Conservation (phyloP, 2,797 vertebrate genomes). For the Argentina silus region DNA sequence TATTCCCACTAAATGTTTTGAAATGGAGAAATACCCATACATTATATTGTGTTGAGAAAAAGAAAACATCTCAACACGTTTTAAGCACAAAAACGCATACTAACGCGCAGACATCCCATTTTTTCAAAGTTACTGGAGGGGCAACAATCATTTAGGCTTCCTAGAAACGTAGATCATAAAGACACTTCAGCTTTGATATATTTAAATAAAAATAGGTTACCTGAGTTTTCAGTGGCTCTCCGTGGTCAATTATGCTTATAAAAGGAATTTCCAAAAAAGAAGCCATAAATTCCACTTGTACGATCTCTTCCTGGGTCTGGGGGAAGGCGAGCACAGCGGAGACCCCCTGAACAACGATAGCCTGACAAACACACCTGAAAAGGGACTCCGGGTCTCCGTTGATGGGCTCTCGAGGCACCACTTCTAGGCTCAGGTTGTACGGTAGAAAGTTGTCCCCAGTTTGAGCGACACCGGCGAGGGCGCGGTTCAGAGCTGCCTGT, state of each 20-base stretch:
- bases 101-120: neutral
- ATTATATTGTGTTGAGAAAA: neutral
- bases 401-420: constrained; percentile 74
- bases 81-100: neutral
- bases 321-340: constrained; percentile 89
- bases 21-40: neutral
- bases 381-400: constrained; percentile 86
- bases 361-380: constrained; percentile 83
- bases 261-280: constrained; percentile 86
- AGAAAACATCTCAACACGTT: neutral
- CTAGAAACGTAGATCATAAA: neutral
- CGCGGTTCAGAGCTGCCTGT: constrained; percentile 78
- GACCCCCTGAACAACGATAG: constrained; percentile 83
- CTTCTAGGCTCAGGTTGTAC: constrained; percentile 86
- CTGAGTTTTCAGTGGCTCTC: constrained; percentile 81
- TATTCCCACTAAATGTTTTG: no score
- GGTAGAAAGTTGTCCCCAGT: constrained; percentile 72
- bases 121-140: neutral
- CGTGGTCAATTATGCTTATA: constrained; percentile 84
- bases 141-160: neutral
- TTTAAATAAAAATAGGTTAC: constrained; percentile 64
- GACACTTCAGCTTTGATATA: neutral
- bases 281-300: constrained; percentile 88
- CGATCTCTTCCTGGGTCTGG: constrained; percentile 83
- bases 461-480: constrained; percentile 58